A percentile compares a stretch with the other conserved stretches of the same genome.
These are phyloP conservation scores for Callyntrura guangdongensis DNA, from an alignment of 2,888 invertebrate species.

Conservation along the genomic window DNA sequence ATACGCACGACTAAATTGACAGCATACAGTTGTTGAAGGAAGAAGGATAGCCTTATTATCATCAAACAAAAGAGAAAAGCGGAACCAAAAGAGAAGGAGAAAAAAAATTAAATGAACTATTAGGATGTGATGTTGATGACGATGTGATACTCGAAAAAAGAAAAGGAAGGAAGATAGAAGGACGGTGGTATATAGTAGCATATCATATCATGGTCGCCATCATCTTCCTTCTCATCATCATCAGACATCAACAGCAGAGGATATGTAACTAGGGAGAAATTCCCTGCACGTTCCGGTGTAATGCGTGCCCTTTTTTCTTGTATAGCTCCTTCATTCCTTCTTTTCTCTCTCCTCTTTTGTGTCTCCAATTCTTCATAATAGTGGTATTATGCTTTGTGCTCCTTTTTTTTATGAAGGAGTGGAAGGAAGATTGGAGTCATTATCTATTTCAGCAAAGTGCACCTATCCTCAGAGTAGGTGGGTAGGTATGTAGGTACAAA, in stretches of 20 bases:
- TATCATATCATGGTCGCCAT: neutral
- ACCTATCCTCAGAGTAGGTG: neutral
- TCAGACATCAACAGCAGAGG: no score
- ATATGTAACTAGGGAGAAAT: slow-evolving; percentile 32
- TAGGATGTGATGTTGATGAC: slow-evolving; percentile 35
- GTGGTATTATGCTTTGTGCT: slow-evolving; percentile 35
- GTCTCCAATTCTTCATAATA: slow-evolving; percentile 47
- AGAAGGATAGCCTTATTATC: slow-evolving; percentile 24
- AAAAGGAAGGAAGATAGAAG: slow-evolving; percentile 24
- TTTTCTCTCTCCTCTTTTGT: slow-evolving; percentile 22
- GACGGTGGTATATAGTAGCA: neutral
- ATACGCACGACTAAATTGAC: slow-evolving; percentile 42
- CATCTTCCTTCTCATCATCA: neutral
- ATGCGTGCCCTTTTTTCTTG: slow-evolving; percentile 53
- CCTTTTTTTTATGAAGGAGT: slow-evolving; percentile 1
- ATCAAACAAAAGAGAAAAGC: slow-evolving; percentile 51
- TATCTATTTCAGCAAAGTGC: slow-evolving; percentile 21
- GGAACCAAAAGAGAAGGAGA: slow-evolving; percentile 15
- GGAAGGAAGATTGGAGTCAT: slow-evolving; percentile 66
- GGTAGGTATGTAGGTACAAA: neutral
- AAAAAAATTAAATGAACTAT: slow-evolving; percentile 51
- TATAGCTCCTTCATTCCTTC: slow-evolving; percentile 41
- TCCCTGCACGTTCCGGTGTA: slow-evolving; percentile 71
- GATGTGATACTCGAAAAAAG: slow-evolving; percentile 39
- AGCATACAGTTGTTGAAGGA: slow-evolving; percentile 9